Evolutionary conservation across 2,888 invertebrate genomes (phyloP).

Genomic region (Hylaea fasciaria): DNA sequence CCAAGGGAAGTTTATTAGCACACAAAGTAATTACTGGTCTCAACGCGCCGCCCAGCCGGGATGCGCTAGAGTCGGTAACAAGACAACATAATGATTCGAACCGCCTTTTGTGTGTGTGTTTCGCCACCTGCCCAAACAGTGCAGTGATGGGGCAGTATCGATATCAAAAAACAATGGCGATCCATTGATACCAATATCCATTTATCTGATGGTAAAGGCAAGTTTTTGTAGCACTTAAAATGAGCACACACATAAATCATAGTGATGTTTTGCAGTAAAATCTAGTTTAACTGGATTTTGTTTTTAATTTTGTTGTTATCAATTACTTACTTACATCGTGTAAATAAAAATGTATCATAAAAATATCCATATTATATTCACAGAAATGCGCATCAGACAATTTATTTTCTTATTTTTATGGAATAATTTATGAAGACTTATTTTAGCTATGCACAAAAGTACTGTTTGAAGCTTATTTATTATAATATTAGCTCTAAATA

Average conservation of each 20-base stretch:
- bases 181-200: constrained; percentile 18
- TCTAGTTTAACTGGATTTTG: too few species aligned
- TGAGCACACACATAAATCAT: neutral
- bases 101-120: constrained; percentile 80
- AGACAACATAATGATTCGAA: constrained; percentile 83
- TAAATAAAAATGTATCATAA: too few species aligned
- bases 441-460: too few species aligned
- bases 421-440: too few species aligned
- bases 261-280: neutral
- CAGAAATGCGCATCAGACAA: too few species aligned
- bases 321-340: too few species aligned
- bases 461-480: too few species aligned
- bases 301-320: too few species aligned
- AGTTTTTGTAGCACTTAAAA: constrained; percentile 1
- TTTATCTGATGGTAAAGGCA: constrained; percentile 2
- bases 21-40: constrained; percentile 76
- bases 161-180: constrained; percentile 37
- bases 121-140: constrained; percentile 84
- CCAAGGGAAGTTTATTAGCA: constrained; percentile 64
- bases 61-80: constrained; percentile 80
- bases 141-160: constrained; percentile 59
- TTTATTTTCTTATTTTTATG: too few species aligned
- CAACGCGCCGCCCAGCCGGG: constrained; percentile 68
- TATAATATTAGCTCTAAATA: too few species aligned
- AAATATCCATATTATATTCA: too few species aligned